Conservation (phyloP, 2,113 vertebrate species). For the Mixornis gularis region DNA sequence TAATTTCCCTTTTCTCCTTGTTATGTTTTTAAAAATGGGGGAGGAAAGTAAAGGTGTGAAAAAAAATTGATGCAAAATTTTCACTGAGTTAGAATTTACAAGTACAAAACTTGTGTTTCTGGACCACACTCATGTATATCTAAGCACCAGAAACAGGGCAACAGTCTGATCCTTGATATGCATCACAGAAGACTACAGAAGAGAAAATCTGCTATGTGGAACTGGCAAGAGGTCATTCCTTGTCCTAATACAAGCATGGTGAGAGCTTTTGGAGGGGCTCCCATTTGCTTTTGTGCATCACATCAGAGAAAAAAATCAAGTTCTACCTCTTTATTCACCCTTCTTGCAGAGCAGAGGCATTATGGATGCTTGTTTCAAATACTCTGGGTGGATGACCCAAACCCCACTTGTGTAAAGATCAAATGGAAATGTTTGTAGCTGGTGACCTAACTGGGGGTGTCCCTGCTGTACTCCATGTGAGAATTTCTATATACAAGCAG, state of each 20-base stretch:
- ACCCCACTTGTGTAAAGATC: not conserved
- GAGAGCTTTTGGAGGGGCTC: not conserved
- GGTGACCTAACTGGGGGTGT: not conserved
- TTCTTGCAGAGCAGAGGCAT: not conserved
- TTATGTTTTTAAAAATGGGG: not conserved
- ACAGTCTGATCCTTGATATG: not conserved
- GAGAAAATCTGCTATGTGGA: not conserved
- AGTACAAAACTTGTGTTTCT: not conserved
- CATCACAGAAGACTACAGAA: not conserved
- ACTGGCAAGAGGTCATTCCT: not conserved
- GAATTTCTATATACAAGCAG: not conserved
- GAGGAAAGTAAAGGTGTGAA: not conserved
- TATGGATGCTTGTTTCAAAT: not conserved
- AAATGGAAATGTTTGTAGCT: not conserved
- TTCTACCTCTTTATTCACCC: not conserved
- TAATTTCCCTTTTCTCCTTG: not conserved
- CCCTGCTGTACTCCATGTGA: fast-evolving
- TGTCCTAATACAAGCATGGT: not conserved
- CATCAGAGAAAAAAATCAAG: not conserved
- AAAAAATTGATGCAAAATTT: not conserved
- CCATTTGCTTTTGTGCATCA: not conserved
- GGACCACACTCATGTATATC: fast-evolving
- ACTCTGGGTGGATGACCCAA: not conserved
- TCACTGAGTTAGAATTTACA: not conserved
- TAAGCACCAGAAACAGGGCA: not conserved